Percentiles rank a stretch among this genome's conserved stretches.
Conservation (phyloP, 2,888 invertebrate genomes). For the Syrphus vitripennis region DNA sequence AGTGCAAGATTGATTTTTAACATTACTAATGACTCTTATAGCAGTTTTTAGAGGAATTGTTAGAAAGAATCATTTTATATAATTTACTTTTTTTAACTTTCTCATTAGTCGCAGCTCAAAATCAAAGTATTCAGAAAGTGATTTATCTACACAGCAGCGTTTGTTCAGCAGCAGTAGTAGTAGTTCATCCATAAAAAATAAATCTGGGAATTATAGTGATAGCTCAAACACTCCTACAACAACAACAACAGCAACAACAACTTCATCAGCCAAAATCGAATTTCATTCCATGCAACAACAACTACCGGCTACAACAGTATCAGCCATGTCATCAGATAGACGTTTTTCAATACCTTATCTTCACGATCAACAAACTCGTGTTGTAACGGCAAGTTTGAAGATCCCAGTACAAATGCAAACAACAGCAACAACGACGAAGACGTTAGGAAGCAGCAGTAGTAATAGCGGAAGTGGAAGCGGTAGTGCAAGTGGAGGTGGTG, state of each 20-base stretch:
- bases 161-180: background rate
- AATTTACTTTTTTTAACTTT: background rate
- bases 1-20: too few relatives aligned
- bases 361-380: conserved; percentile 82
- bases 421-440: background rate
- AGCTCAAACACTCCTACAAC: conserved; percentile 60
- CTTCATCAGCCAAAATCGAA: conserved; percentile 48
- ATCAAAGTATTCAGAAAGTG: conserved; percentile 64
- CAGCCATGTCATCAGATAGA: conserved; percentile 80
- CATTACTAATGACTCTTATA: too few relatives aligned
- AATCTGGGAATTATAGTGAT: conserved; percentile 53
- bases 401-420: conserved; percentile 83
- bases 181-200: conserved; percentile 24
- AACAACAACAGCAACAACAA: background rate
- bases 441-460: background rate
- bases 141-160: conserved; percentile 31
- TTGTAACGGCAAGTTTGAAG: conserved; percentile 91
- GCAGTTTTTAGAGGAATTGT: too few relatives aligned
- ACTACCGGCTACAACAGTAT: conserved; percentile 70
- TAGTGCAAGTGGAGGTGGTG: background rate
- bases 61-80: too few relatives aligned
- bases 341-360: conserved; percentile 84
- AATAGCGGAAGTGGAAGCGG: background rate
- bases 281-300: conserved; percentile 66
- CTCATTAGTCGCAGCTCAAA: conserved; percentile 49